Percentiles rank a stretch among this genome's conserved stretches.
Evolutionary conservation across 2,113 vertebrate species (phyloP).

Genomic region (Ardeotis arabs): DNA sequence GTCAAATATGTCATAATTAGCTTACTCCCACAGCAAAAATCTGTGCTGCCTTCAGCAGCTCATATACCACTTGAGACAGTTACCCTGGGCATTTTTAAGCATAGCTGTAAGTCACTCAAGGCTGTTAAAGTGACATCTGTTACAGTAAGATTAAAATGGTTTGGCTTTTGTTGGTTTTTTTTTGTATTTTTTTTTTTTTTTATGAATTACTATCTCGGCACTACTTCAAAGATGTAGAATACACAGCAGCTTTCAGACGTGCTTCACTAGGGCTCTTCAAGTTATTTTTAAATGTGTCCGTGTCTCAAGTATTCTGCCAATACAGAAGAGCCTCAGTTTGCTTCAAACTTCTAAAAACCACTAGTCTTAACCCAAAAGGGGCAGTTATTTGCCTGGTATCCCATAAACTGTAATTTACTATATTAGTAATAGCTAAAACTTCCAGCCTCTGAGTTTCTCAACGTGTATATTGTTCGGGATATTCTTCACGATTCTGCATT

Average conservation of each 20-base stretch:
- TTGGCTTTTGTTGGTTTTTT: neutral
- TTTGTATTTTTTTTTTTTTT: neutral
- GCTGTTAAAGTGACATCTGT: constrained; percentile 5
- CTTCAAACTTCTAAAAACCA: constrained; percentile 40
- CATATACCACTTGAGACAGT: neutral
- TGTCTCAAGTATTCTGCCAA: neutral
- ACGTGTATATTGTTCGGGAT: neutral
- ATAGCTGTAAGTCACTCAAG: constrained; percentile 1
- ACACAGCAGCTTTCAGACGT: neutral
- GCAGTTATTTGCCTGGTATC: constrained; percentile 32
- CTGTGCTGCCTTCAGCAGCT: constrained; percentile 24
- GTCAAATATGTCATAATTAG: constrained; percentile 40
- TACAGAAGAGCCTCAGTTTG: constrained; percentile 28
- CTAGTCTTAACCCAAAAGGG: constrained; percentile 20
- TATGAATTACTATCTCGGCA: neutral
- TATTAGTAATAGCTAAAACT: constrained; percentile 38
- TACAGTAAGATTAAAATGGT: neutral
- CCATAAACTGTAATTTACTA: constrained; percentile 41
- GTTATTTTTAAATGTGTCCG: constrained; percentile 23
- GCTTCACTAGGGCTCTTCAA: neutral
- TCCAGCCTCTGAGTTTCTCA: constrained; percentile 18
- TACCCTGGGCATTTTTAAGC: neutral
- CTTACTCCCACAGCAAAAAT: neutral
- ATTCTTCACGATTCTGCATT: neutral
- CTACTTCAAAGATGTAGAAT: neutral